phyloP scores from a whole-genome alignment of 2,113 vertebrate species.

The Eurystomus gularis region DNA sequence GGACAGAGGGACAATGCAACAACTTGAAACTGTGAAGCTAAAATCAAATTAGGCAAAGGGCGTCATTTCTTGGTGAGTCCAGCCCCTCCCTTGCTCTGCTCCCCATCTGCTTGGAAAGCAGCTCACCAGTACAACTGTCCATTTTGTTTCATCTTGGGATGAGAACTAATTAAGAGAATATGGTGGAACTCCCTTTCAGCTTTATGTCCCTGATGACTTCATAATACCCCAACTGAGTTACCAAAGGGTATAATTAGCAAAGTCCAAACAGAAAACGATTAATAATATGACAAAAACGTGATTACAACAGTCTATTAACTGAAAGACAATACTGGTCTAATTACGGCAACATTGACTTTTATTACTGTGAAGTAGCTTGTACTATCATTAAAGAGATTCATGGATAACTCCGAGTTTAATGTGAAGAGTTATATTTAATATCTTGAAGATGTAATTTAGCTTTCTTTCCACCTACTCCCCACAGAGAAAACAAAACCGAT shows the following conservation, averaged over 20 bases:
- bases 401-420: constrained; percentile 28
- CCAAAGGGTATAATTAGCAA: constrained; percentile 73
- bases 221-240: constrained; percentile 42
- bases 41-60: not conserved
- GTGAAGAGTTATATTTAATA: constrained; percentile 43
- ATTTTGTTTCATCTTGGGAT: not conserved
- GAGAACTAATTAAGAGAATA: constrained; percentile 57
- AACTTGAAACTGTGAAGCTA: not conserved
- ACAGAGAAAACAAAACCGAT: not conserved
- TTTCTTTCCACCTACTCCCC: constrained; percentile 9
- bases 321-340: constrained; percentile 67
- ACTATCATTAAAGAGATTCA: constrained; percentile 64
- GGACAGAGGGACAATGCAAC: not conserved
- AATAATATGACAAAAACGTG: constrained; percentile 64
- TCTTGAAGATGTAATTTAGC: constrained; percentile 39
- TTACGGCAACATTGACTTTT: constrained; percentile 61
- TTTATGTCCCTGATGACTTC: constrained; percentile 22
- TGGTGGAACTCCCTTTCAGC: constrained; percentile 27
- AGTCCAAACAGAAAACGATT: constrained; percentile 73
- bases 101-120: fast-evolving
- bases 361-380: constrained; percentile 34
- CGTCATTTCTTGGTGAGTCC: not conserved
- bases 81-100: not conserved
- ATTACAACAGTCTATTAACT: constrained; percentile 54
- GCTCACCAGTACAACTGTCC: not conserved